phyloP scores from a whole-genome alignment of 2,113 vertebrate genomes.

The Antechinus flavipes region DNA sequence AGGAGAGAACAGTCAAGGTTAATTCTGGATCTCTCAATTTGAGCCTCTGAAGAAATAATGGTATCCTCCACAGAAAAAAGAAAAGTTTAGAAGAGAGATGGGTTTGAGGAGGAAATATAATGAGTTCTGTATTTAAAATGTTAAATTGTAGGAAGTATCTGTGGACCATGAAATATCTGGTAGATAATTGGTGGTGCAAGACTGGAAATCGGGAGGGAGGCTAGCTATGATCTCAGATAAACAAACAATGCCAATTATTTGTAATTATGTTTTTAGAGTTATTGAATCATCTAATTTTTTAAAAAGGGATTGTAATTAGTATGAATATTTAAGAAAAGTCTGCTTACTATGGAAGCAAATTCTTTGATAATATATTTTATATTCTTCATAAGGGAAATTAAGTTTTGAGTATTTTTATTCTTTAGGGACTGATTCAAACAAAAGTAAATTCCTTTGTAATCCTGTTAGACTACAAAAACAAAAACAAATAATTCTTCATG shows the following conservation, averaged over 20 bases:
- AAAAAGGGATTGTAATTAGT: not conserved
- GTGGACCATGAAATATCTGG: not conserved
- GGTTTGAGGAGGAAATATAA: not conserved
- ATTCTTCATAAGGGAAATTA: constrained; percentile 49
- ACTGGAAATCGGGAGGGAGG: not conserved
- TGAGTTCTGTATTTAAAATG: not conserved
- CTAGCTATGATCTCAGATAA: not conserved
- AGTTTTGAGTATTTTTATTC: constrained; percentile 59
- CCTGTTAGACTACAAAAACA: constrained; percentile 44
- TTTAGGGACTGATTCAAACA: constrained; percentile 53
- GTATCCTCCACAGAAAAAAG: not conserved
- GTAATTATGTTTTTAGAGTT: not conserved
- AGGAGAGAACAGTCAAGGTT: not conserved
- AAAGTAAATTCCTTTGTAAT: constrained; percentile 66
- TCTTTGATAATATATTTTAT: constrained; percentile 55
- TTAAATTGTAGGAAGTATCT: not conserved
- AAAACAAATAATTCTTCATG: constrained; percentile 59
- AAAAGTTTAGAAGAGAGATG: not conserved
- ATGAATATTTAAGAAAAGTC: constrained; percentile 42
- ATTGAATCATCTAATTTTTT: not conserved
- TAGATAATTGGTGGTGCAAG: not conserved
- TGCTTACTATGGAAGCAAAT: not conserved
- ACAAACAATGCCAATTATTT: not conserved
- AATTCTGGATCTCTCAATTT: not conserved
- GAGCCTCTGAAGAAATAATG: not conserved